Conservation (phyloP, 2,113 vertebrate species). For the Chauna torquata region DNA sequence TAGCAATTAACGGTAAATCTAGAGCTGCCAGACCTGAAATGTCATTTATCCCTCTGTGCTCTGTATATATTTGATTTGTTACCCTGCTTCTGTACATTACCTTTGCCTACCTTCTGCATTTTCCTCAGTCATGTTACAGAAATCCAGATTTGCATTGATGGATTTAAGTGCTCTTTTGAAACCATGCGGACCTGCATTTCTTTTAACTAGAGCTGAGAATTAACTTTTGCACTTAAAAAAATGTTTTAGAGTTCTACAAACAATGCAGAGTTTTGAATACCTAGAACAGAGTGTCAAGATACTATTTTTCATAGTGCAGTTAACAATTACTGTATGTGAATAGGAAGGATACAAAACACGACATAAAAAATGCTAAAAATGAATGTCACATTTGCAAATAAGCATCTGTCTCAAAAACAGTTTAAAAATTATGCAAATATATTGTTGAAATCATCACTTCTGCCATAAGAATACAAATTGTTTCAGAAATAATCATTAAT, state of each 20-base stretch:
- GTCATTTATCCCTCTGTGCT: neutral
- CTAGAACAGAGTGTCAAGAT: neutral
- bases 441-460: neutral
- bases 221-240: neutral
- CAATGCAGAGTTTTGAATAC: neutral
- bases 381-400: neutral
- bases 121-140: neutral
- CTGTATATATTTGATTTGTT: neutral
- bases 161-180: neutral
- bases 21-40: neutral
- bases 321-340: neutral
- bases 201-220: neutral
- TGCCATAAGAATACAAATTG: neutral
- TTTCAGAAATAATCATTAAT: neutral
- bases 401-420: neutral
- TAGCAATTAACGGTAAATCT: neutral
- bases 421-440: neutral
- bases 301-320: neutral
- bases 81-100: neutral
- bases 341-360: neutral
- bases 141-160: neutral
- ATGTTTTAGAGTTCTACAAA: neutral
- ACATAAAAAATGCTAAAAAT: neutral
- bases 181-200: neutral
- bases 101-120: neutral